phyloP scores from a whole-genome alignment of 2,888 invertebrate species.

The Oxycera nigricornis region DNA sequence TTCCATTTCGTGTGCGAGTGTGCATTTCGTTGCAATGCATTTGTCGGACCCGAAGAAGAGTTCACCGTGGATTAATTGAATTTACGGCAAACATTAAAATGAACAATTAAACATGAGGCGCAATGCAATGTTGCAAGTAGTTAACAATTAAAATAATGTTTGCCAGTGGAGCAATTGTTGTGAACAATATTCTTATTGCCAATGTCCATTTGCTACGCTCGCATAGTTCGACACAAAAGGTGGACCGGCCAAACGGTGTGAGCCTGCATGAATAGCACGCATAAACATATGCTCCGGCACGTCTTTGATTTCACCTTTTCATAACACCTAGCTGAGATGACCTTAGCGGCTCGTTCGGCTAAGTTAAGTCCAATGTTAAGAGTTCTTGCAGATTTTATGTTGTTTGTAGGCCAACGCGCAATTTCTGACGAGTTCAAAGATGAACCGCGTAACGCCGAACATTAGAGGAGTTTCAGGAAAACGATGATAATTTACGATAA shows the following conservation, averaged over 20 bases:
- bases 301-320: not conserved
- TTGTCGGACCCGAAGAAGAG: no score
- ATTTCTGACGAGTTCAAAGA: no score
- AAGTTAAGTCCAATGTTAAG: no score
- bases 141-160: slow-evolving; percentile 6
- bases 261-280: not conserved
- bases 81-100: not conserved
- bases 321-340: not conserved
- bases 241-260: no score
- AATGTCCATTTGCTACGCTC: slow-evolving; percentile 6
- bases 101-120: not conserved
- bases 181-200: not conserved
- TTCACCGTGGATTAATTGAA: slow-evolving; percentile 9
- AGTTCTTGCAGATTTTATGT: no score
- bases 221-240: not conserved
- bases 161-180: not conserved
- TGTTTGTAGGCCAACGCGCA: no score
- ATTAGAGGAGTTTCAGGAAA: no score
- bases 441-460: no score
- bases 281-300: not conserved
- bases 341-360: no score
- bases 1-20: not conserved
- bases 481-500: no score
- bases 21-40: not conserved
- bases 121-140: not conserved